Evolutionary conservation across 2,888 invertebrate species (phyloP), one percentile per base, ranked within the genome.

Genomic region (Caenorhabditis panamensis): DNA sequence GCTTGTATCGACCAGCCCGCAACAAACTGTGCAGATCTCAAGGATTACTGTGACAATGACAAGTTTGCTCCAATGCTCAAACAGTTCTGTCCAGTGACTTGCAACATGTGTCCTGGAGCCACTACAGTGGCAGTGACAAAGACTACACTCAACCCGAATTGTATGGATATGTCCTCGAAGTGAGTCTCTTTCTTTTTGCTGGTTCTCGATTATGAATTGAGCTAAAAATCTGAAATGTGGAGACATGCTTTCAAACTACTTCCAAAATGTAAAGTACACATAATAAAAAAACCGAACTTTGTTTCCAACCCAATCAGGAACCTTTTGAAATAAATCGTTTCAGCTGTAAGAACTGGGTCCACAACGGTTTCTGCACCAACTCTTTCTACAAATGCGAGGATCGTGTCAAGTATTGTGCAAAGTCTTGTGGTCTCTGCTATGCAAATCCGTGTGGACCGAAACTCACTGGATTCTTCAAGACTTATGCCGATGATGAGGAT

Each of bases 101-200:
- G 75, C 31, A 61, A 61, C n/a, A 24, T 75, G 37, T 75, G 75
- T 31, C 75, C 75, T 1, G 75, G 75, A 51, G 75, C 66, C 18
- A 75, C 75, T 4, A 75, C 75, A 26, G 64, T 37, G 6, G 22
- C 51, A 2, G 31, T 58, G 1, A 6, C 31, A 4, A 6, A 4
- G 9, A 47, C 62, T 24, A 73, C 72, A 20, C 31, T 44, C 5
- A 49, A 49, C 36, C 72, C 72, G 13, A 56, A 64, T 36, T 73
- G 72, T 16, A 13, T 56, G 28, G 72, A 73, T 44, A 36, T 16
- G 1, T 44, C 44, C n/a, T 37, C 72, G 24, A 51, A 58, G 72
- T 72, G 24, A 72, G 71, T 31, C 5, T 6, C 4, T 31, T 6
- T 31, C 31, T 31, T n/a, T n/a, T n/a, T n/a, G n/a, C n/a, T n/a